Percentiles rank a stretch among this genome's conserved stretches.
Evolutionary conservation across 2,113 vertebrate genomes (phyloP).

Genomic region (Phrynosoma blainvillii): DNA sequence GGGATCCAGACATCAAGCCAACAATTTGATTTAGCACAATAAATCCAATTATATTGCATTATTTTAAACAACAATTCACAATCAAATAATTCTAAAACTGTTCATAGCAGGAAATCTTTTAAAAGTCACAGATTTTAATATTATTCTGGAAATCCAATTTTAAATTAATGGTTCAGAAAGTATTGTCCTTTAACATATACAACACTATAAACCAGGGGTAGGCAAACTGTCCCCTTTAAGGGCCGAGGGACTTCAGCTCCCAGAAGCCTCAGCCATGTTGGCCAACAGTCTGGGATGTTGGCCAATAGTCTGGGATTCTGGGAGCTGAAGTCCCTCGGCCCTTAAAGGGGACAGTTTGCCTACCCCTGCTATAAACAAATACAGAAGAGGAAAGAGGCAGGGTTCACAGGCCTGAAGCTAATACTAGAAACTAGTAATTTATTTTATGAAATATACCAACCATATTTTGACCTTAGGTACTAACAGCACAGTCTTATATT

Average conservation of each 20-base stretch:
- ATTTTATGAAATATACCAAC: not conserved
- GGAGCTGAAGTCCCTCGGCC: no score
- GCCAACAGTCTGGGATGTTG: no score
- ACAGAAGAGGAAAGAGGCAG: not conserved
- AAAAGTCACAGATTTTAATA: not conserved
- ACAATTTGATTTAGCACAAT: not conserved
- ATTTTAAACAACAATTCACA: not conserved
- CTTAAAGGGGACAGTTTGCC: no score
- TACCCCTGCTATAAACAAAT: no score
- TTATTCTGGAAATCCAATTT: not conserved
- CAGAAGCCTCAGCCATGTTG: no score
- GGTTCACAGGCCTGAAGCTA: not conserved
- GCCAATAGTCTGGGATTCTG: no score
- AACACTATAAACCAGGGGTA: no score
- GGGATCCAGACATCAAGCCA: not conserved
- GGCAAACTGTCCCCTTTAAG: no score
- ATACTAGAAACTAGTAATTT: not conserved
- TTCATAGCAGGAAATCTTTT: not conserved
- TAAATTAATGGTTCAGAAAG: not conserved
- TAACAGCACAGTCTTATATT: not conserved
- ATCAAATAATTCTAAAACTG: not conserved
- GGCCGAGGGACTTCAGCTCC: no score
- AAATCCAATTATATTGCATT: not conserved
- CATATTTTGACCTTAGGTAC: not conserved
- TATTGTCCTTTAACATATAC: no score